Evolutionary conservation across 1,140 invertebrate species (phyloP), one percentile per base, ranked within the genome.

Genomic region (Schlechtendalia chinensis): DNA sequence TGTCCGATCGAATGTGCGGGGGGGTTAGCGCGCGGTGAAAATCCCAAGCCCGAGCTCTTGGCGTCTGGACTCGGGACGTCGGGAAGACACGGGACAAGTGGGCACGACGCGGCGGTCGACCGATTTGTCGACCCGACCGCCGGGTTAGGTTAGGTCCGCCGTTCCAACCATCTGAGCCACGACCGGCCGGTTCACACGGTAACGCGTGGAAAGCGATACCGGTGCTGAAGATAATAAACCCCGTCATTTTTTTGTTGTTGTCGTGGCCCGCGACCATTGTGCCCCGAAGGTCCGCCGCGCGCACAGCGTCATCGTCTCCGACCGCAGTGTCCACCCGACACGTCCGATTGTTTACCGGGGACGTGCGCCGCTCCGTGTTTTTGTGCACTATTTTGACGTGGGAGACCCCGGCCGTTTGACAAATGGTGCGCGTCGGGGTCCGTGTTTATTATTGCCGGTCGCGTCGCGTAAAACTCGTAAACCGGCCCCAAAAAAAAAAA

Each of bases 361-460:
- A 19, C 67, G 67, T 27, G n/a, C 45, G 39, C 1, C n/a, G 22
- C 39, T 3, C 17, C 39, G 8, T 22, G 71, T 75, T 79, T 59
- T 24, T 4, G 0, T 39, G 39, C 24, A n/a, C 17, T 79, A 63
- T 79, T 63, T 63, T 63, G 75, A 79, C 75, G 75, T 50, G 75
- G 75, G 58, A 79, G 75, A 79, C 3, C n/a, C n/a, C 3, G 58
- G 50, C 39, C n/a, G n/a, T 79, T 79, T 79, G 75, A 79, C 75
- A 79, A 79, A 79, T 79, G 75, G 32, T 77, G n/a, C n/a, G n/a
- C 32, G 59, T 16, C 54, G 32, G 58, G 22, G 3, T 0, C 32
- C 47, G 47, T 12, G n/a, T n/a, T n/a, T 1, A 11, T 27, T 16
- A 29, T 45, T 54, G 72, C 27, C 32, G 50, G 8, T 50, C 75